Evolutionary conservation across 2,888 invertebrate species (phyloP).

Genomic region (Drosophila emarginata): DNA sequence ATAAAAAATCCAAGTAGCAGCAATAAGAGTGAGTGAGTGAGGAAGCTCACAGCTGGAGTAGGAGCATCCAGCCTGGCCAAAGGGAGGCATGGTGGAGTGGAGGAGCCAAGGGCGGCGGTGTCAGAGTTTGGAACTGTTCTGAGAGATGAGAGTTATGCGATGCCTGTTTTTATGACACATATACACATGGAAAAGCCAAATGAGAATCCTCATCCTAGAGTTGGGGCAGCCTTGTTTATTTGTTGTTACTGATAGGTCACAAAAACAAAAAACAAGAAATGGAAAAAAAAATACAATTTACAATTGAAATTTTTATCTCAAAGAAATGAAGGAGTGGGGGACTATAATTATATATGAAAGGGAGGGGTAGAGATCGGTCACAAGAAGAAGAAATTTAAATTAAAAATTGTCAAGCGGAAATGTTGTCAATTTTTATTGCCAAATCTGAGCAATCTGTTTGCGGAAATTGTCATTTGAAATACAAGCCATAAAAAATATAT

Average conservation of each 20-base stretch:
- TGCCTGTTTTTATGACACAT: slow-evolving; percentile 73
- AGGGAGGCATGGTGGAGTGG: slow-evolving; percentile 3
- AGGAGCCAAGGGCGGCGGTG: slow-evolving; percentile 29
- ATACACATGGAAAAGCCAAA: slow-evolving; percentile 41
- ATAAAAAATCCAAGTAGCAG: slow-evolving; percentile 68
- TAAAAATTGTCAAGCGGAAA: background rate
- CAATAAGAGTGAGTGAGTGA: slow-evolving; percentile 29
- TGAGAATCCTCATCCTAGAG: slow-evolving; percentile 20
- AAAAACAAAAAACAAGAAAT: slow-evolving; percentile 53
- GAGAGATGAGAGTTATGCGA: slow-evolving; percentile 56
- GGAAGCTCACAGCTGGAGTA: slow-evolving; percentile 13
- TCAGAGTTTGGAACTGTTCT: slow-evolving; percentile 20
- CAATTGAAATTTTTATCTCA: slow-evolving; percentile 1
- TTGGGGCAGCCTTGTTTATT: slow-evolving; percentile 55
- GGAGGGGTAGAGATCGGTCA: background rate
- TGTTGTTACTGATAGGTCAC: slow-evolving; percentile 69
- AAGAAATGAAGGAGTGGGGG: background rate
- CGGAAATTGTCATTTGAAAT: background rate
- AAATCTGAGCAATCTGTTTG: background rate
- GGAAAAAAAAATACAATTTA: slow-evolving; percentile 60
- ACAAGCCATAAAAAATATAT: background rate
- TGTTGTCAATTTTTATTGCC: background rate
- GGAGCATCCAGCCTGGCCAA: no score
- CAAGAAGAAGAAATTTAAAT: background rate
- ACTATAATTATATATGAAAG: background rate